Percentiles rank a stretch among this genome's conserved stretches.
phyloP scores from a whole-genome alignment of 2,113 vertebrate genomes.

The Sebastes schlegelii region DNA sequence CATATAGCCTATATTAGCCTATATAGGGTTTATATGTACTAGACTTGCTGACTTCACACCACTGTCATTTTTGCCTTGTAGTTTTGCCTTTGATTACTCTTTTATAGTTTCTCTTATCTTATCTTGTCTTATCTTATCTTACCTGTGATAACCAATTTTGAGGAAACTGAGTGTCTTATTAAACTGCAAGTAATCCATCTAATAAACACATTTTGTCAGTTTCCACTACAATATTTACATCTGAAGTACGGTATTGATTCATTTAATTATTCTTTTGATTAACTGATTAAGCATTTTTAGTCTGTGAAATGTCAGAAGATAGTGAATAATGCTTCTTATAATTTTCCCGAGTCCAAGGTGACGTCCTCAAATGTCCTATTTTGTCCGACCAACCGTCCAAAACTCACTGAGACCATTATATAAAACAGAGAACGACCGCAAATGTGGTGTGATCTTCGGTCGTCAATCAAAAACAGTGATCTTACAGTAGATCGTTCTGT shows the following conservation, averaged over 20 bases:
- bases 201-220: neutral
- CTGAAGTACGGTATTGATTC: neutral
- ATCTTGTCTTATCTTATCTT: neutral
- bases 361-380: neutral
- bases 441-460: neutral
- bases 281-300: neutral
- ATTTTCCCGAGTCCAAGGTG: neutral
- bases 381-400: neutral
- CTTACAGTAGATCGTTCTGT: neutral
- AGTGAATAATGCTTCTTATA: neutral
- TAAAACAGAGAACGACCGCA: neutral
- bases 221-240: neutral
- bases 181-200: neutral
- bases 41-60: neutral
- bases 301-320: neutral
- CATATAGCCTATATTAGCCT: neutral
- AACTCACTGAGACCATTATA: neutral
- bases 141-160: neutral
- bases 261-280: neutral
- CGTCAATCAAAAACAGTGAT: neutral
- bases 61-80: neutral
- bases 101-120: neutral
- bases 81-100: neutral
- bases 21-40: neutral
- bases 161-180: neutral